These are phyloP conservation scores for Oreonectes daqikongensis DNA, from an alignment of 2,797 vertebrate species.

Conservation along the genomic window DNA sequence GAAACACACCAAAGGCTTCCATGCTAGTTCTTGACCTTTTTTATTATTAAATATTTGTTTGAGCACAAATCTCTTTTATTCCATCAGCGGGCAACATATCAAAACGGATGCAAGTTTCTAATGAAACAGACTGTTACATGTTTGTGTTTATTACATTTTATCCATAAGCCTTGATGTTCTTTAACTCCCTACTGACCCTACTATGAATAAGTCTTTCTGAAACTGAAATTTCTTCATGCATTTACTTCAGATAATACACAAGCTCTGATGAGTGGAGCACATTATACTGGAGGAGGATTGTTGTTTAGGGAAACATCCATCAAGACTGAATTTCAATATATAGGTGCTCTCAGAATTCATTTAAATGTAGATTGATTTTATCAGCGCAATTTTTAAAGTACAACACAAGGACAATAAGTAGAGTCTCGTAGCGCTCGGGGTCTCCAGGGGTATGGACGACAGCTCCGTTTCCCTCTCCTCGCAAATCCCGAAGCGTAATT, in stretches of 20 bases:
- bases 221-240: background rate
- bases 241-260: conserved; percentile 17
- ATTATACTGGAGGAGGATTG: conserved; percentile 8
- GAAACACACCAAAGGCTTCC: conserved; percentile 32
- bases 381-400: conserved; percentile 38
- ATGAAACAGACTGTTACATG: conserved; percentile 1
- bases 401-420: conserved; percentile 29
- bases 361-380: conserved; percentile 60
- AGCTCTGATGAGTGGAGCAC: background rate
- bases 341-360: conserved; percentile 46
- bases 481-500: conserved; percentile 32
- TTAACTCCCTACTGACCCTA: background rate
- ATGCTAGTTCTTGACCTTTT: conserved; percentile 70
- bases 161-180: background rate
- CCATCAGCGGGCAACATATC: conserved; percentile 25
- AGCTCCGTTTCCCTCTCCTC: conserved; percentile 27
- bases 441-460: conserved; percentile 34
- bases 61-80: conserved; percentile 46
- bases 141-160: conserved; percentile 6
- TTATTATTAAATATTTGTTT: conserved; percentile 74
- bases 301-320: conserved; percentile 41
- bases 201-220: background rate
- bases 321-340: conserved; percentile 10
- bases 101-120: conserved; percentile 8
- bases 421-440: conserved; percentile 24